Evolutionary conservation across 2,113 vertebrate genomes (phyloP).

Genomic region (Phalacrocorax pelagicus): DNA sequence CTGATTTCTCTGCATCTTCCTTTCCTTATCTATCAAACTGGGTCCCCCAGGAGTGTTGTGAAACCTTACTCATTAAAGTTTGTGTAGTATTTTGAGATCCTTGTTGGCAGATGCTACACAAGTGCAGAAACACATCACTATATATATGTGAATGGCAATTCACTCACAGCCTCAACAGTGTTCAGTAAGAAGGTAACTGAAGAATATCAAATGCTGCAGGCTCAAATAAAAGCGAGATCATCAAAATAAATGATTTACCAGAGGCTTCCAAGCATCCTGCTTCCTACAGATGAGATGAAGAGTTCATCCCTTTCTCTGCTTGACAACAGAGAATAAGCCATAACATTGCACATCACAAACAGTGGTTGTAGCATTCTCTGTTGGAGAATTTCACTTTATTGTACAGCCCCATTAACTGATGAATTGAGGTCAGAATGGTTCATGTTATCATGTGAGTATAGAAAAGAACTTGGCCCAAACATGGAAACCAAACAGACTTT

Average conservation of each 20-base stretch:
- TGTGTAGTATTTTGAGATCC: not conserved
- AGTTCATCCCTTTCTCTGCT: constrained; percentile 49
- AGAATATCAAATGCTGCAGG: constrained; percentile 18
- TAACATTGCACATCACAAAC: not conserved
- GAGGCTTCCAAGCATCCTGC: constrained; percentile 16
- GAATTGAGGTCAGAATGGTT: constrained; percentile 37
- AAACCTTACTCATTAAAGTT: constrained; percentile 15
- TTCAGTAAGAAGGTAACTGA: not conserved
- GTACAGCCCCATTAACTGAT: constrained; percentile 30
- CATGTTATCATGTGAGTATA: not conserved
- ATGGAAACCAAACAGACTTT: not conserved
- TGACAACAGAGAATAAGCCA: constrained; percentile 34
- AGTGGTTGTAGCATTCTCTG: constrained; percentile 17
- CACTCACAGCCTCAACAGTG: not conserved
- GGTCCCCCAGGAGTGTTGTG: not conserved
- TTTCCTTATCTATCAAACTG: not conserved
- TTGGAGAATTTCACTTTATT: constrained; percentile 40
- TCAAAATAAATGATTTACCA: constrained; percentile 49
- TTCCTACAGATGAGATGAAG: constrained; percentile 38
- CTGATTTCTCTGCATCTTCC: not conserved
- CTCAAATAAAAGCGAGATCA: constrained; percentile 11
- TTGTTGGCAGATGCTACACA: not conserved
- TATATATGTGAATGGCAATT: not conserved
- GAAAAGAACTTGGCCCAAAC: constrained; percentile 26
- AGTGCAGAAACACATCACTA: not conserved